phyloP scores from a whole-genome alignment of 1,140 invertebrate species.

The Cecropterus lyciades region DNA sequence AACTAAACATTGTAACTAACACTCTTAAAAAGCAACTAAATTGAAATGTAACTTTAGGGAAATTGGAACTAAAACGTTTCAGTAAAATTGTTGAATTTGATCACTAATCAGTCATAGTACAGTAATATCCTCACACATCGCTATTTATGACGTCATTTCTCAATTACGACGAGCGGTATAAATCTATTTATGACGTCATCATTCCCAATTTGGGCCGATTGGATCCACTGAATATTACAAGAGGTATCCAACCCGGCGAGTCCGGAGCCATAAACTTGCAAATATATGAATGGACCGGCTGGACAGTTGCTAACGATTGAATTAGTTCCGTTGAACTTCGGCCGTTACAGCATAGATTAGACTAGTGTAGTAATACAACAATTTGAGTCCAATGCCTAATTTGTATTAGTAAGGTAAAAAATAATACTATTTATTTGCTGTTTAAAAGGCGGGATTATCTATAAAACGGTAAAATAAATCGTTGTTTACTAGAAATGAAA shows the following conservation, averaged over 20 bases:
- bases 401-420: background rate
- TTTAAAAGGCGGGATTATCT: too few species aligned
- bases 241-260: conserved; percentile 20
- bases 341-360: conserved; percentile 9
- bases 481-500: too few species aligned
- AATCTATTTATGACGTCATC: conserved; percentile 31
- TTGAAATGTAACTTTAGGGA: too few species aligned
- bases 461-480: too few species aligned
- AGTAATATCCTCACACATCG: conserved; percentile 8
- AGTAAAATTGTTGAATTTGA: background rate
- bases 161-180: conserved; percentile 18
- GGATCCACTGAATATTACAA: conserved; percentile 38
- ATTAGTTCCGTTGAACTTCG: conserved; percentile 26
- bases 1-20: too few species aligned
- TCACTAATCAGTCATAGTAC: background rate
- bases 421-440: too few species aligned
- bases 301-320: conserved; percentile 31
- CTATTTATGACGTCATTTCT: conserved; percentile 26
- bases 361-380: background rate
- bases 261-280: conserved; percentile 29
- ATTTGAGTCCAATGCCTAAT: background rate
- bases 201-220: conserved; percentile 33
- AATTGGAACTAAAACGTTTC: too few species aligned
- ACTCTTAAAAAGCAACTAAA: too few species aligned
- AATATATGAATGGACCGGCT: conserved; percentile 31